phyloP scores from a whole-genome alignment of 2,797 vertebrate species.

The Momotus momota region DNA sequence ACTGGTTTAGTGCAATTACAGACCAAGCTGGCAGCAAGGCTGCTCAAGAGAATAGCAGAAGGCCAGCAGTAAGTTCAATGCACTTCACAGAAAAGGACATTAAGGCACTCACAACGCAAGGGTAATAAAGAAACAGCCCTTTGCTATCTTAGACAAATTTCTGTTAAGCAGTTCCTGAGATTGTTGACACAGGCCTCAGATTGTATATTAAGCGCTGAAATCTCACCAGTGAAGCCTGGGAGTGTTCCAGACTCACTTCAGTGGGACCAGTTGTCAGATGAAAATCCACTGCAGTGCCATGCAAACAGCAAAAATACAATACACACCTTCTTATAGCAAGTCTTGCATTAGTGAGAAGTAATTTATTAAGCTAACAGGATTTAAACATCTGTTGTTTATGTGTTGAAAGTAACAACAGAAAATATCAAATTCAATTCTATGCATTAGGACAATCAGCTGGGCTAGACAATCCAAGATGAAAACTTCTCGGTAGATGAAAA shows the following conservation, averaged over 20 bases:
- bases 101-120: background rate
- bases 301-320: background rate
- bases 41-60: conserved; percentile 54
- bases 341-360: background rate
- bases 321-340: background rate
- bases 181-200: background rate
- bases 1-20: conserved; percentile 35
- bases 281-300: background rate
- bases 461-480: background rate
- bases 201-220: background rate
- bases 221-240: background rate
- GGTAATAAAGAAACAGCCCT: background rate
- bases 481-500: background rate
- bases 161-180: background rate
- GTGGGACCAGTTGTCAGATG: background rate
- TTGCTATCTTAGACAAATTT: background rate
- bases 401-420: background rate
- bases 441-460: background rate
- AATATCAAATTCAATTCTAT: background rate
- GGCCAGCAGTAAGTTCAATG: conserved; percentile 29
- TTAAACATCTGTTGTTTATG: background rate
- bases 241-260: background rate
- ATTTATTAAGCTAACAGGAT: background rate
- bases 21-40: conserved; percentile 61
- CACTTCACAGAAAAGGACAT: conserved; percentile 25